These are phyloP conservation scores for Papilio gigon DNA, from an alignment of 2,888 invertebrate genomes.

Conservation along the genomic window DNA sequence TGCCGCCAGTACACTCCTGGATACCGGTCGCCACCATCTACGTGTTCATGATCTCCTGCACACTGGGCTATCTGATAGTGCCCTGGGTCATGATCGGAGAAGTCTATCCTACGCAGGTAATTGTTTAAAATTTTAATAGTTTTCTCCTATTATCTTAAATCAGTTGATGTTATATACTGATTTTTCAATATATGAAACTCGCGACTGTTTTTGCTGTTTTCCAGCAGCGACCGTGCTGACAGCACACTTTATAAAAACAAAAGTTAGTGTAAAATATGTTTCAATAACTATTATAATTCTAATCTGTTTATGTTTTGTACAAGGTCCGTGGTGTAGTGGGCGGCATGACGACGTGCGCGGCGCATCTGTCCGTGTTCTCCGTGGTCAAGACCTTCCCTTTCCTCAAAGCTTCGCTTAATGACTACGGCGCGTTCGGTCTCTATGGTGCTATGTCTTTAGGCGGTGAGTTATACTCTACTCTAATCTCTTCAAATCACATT, in stretches of 20 bases:
- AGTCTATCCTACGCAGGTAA: constrained; percentile 85
- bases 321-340: constrained; percentile 86
- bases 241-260: neutral
- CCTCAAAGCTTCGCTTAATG: constrained; percentile 73
- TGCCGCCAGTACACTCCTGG: constrained; percentile 79
- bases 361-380: constrained; percentile 85
- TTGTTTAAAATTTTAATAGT: constrained; percentile 14
- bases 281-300: neutral
- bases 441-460: constrained; percentile 84
- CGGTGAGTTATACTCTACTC: constrained; percentile 61
- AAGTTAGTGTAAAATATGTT: too few species aligned
- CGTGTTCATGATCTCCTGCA: constrained; percentile 84
- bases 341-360: constrained; percentile 85
- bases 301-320: neutral
- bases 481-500: neutral
- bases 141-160: too few species aligned
- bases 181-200: too few species aligned
- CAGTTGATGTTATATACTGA: too few species aligned
- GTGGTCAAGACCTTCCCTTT: constrained; percentile 86
- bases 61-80: constrained; percentile 85
- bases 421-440: constrained; percentile 84
- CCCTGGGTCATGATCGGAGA: constrained; percentile 90
- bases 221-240: too few species aligned
- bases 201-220: too few species aligned
- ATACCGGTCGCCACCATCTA: constrained; percentile 84